Base-by-base conservation (phyloP, 2,888 invertebrate genomes). In the Microctonus aethiopoides region DNA sequence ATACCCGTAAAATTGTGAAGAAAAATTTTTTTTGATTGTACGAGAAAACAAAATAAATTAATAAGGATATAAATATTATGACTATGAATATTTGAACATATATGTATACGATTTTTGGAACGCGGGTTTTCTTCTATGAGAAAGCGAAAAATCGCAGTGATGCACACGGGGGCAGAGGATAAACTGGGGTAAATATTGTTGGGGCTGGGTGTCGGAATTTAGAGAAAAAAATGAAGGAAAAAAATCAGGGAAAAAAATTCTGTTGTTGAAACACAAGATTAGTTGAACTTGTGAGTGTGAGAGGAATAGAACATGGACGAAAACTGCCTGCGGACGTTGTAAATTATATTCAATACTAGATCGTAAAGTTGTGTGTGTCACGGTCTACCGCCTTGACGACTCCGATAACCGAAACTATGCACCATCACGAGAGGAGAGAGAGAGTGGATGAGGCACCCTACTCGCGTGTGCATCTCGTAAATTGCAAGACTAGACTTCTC, bases 331-430 rank as follows among this genome's bases (percentile, higher is more conserved):
- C 72, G 74, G 77, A 76, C 73, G 77, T 79, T 77, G 77, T 84
- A 83, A 84, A 83, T 83, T 80, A 79, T 76, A 77, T 79, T 78
- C 78, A 77, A 79, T 80, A 78, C 75, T 61, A 71, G 76, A 80
- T 82, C 81, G 80, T 83, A 83, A 84, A 83, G 72, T 71, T n/a
- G 46, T 66, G 75, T 78, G 78, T 77, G 77, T 79, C 79, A 78
- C 71, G 79, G 78, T 77, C 76, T 77, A 72, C 76, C 79, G 76
- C 76, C 79, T 79, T 76, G 80, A 78, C 77, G 79, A 78, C 77
- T 76, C 72, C 75, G 76, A 78, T 77, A 75, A 78, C 78, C 74
- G 66, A 66, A 69, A 68, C 71, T 20, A 65, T 73, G 71, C 64
- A 52, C 29, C 51, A 34, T 34, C 20, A 34, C 52, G 16, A 39